These are phyloP conservation scores for Drosophila micromelanica DNA, from an alignment of 1,140 invertebrate genomes.

Conservation along the genomic window DNA sequence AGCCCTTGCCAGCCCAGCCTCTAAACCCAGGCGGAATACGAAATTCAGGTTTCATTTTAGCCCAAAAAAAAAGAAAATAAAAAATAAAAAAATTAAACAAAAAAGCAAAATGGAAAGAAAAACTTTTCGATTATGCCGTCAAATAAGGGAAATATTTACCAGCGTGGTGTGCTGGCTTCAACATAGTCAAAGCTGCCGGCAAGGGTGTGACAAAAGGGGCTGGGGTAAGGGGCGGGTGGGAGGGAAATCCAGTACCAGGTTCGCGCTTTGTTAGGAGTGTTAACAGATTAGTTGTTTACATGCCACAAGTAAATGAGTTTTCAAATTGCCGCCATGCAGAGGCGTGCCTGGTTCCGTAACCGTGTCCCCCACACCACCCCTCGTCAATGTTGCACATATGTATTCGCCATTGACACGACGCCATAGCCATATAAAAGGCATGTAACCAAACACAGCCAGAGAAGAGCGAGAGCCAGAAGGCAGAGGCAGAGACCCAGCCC, in stretches of 20 bases:
- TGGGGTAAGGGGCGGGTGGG: background rate
- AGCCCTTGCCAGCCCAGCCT: constrained; percentile 15
- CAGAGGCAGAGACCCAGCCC: background rate
- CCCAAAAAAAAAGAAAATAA: constrained; percentile 9
- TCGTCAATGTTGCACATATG: constrained; percentile 28
- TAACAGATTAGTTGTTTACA: constrained; percentile 84
- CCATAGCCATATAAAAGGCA: constrained; percentile 15
- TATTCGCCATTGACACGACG: constrained; percentile 38
- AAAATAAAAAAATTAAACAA: constrained; percentile 5
- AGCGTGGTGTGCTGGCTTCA: constrained; percentile 52
- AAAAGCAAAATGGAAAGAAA: constrained; percentile 19
- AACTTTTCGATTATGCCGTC: constrained; percentile 67
- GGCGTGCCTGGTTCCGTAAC: constrained; percentile 41
- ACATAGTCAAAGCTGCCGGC: constrained; percentile 28
- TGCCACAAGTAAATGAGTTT: constrained; percentile 84
- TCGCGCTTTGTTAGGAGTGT: constrained; percentile 74
- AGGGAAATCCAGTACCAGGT: constrained; percentile 9
- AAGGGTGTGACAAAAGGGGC: background rate
- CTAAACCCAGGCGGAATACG: constrained; percentile 20
- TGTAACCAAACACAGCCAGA: constrained; percentile 28
- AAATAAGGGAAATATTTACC: constrained; percentile 69
- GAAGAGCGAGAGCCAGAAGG: background rate
- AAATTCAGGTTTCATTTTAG: constrained; percentile 72
- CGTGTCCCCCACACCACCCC: background rate
- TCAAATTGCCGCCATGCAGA: constrained; percentile 62